Evolutionary conservation across 2,888 invertebrate genomes (phyloP), one percentile per base, ranked within the genome.

Genomic region (Ptychoptera contaminata): DNA sequence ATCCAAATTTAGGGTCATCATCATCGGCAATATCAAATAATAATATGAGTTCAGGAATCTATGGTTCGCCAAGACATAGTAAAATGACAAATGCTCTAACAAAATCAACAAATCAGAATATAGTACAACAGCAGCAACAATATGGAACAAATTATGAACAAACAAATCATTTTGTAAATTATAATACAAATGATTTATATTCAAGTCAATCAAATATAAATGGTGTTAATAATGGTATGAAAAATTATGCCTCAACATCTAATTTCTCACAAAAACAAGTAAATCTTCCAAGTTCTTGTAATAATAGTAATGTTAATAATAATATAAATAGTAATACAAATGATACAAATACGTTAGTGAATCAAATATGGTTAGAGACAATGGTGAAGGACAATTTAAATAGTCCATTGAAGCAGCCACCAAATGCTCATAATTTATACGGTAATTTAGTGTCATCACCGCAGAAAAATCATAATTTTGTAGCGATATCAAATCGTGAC

Each of bases 331-430:
- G 38, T 9, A 35, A 45, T n/a, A 23, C 45, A 12, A 37, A 56
- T 34, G 59, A 59, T 47, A 69, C 69, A 1, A 60, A 61, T 36
- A 57, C 59, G 16, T 56, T 69, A 14, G 56, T 70, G 10, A 68
- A 70, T 55, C 62, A 65, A 51, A 71, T 72, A 41, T 72, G 72
- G 71, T 65, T 67, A 43, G 71, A 72, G 41, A 59, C 53, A 12
- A 53, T 55, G 10, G 53, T 53, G 6, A 50, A 51, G 44, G 54
- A 36, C 10, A 43, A 47, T 41, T 34, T 44, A 36, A 37, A 61
- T 58, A 32, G 60, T 58, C 40, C 58, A 61, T 29, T 42, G 15
- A 30, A 32, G 8, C 9, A 16, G 7, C 16, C 29, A 30, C 45
- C 37, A 42, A 12, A 44, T 47, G 58, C 30, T 59, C 60, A 40